These are phyloP conservation scores for Acrossocheilus wenchowensis DNA, from an alignment of 2,797 vertebrate genomes.

Conservation along the genomic window DNA sequence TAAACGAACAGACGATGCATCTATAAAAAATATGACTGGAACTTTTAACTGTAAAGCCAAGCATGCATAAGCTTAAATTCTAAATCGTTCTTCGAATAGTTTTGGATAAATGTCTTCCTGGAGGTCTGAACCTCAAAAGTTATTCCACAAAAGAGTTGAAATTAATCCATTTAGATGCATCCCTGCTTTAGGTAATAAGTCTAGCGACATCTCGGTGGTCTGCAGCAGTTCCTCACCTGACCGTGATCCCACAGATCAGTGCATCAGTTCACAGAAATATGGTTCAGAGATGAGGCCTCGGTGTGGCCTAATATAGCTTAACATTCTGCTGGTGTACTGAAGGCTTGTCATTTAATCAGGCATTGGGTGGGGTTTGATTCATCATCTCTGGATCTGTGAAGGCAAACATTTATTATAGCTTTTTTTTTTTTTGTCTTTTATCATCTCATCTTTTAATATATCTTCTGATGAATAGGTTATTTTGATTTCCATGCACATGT, in stretches of 20 bases:
- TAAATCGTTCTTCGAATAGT: neutral
- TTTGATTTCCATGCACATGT: neutral
- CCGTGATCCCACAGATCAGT: slow-evolving; percentile 6
- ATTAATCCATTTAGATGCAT: slow-evolving; percentile 33
- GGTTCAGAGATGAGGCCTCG: slow-evolving; percentile 36
- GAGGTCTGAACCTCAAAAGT: slow-evolving; percentile 2
- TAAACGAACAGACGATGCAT: neutral
- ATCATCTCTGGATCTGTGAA: slow-evolving; percentile 59
- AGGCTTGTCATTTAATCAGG: slow-evolving; percentile 54
- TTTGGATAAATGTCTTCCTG: neutral
- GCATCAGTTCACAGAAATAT: slow-evolving; percentile 23
- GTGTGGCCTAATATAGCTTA: slow-evolving; percentile 43
- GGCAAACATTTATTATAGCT: slow-evolving; percentile 26
- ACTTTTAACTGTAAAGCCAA: neutral
- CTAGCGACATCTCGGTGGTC: slow-evolving; percentile 25
- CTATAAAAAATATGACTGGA: neutral
- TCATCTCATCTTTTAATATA: slow-evolving; percentile 16
- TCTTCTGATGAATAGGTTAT: slow-evolving; percentile 14
- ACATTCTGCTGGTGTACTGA: slow-evolving; percentile 49
- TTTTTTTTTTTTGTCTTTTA: neutral
- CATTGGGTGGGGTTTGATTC: slow-evolving; percentile 56
- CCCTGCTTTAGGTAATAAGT: neutral
- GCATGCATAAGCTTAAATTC: neutral
- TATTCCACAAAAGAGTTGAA: slow-evolving; percentile 9
- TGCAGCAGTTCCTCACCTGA: slow-evolving; percentile 10